Evolutionary conservation across 1,140 invertebrate species (phyloP).

Genomic region (Hyles euphorbiae): DNA sequence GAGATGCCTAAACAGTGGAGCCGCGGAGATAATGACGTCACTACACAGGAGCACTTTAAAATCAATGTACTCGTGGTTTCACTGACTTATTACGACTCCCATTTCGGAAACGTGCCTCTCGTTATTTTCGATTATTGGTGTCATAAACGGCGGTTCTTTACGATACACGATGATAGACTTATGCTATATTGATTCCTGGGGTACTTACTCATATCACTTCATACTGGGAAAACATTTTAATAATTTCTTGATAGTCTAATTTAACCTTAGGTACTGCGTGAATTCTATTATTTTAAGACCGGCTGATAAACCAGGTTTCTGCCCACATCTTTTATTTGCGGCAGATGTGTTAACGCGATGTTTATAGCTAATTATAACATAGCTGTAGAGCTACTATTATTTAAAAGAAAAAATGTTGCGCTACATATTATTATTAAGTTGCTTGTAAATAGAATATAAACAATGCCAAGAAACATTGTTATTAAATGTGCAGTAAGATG

Average conservation of each 20-base stretch:
- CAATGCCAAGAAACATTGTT: conserved; percentile 35
- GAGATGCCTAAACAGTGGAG: conserved; percentile 3
- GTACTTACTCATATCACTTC: not conserved
- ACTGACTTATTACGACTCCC: conserved; percentile 8
- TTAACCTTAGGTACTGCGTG: too few species aligned
- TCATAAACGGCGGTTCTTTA: conserved; percentile 28
- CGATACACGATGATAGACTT: conserved; percentile 20
- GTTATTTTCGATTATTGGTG: conserved; percentile 33
- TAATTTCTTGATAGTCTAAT: too few species aligned
- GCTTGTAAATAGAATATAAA: conserved; percentile 31
- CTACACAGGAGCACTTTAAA: conserved; percentile 4
- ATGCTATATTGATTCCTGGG: conserved; percentile 25
- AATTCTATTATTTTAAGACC: too few species aligned
- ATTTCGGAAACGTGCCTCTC: conserved; percentile 18
- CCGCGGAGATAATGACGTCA: conserved; percentile 7
- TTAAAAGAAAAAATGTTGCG: too few species aligned
- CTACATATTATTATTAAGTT: not conserved
- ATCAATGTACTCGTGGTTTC: conserved; percentile 2
- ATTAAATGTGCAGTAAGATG: conserved; percentile 16
- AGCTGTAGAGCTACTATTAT: too few species aligned
- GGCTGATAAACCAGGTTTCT: too few species aligned
- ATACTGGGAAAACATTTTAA: too few species aligned
- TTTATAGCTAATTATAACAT: too few species aligned
- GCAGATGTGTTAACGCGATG: too few species aligned
- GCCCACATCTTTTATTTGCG: too few species aligned